These are phyloP conservation scores for Melanophora roralis DNA, from an alignment of 2,888 invertebrate genomes.

Conservation along the genomic window DNA sequence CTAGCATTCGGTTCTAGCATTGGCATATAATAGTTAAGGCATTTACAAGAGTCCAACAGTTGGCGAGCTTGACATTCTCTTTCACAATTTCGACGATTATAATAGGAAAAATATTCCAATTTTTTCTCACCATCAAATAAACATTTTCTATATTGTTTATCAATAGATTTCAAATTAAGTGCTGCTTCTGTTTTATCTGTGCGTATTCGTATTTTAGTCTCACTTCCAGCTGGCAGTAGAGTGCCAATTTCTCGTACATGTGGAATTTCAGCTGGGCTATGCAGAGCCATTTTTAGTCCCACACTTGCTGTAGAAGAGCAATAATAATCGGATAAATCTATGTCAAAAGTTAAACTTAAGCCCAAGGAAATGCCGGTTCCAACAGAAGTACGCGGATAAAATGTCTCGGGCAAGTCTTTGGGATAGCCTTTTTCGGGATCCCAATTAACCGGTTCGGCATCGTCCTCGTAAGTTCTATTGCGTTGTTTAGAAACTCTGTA, in stretches of 20 bases:
- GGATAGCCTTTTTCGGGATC: conserved; percentile 84
- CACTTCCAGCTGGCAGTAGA: conserved; percentile 61
- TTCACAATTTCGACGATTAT: conserved; percentile 85
- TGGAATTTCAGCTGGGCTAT: conserved; percentile 64
- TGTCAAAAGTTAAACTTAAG: conserved; percentile 82
- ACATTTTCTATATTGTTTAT: conserved; percentile 79
- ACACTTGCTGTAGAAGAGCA: conserved; percentile 84
- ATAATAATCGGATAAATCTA: conserved; percentile 84
- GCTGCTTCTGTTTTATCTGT: conserved; percentile 60
- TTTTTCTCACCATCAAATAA: conserved; percentile 83
- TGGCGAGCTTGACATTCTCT: conserved; percentile 86
- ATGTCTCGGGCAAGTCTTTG: conserved; percentile 78
- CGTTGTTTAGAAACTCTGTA: conserved; percentile 23
- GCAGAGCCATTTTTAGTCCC: conserved; percentile 67
- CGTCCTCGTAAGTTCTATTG: conserved; percentile 22
- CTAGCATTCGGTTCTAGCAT: conserved; percentile 81
- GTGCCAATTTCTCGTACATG: conserved; percentile 64
- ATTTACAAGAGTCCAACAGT: conserved; percentile 74
- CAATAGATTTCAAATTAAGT: conserved; percentile 57
- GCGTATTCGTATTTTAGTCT: conserved; percentile 64
- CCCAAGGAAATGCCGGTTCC: conserved; percentile 84
- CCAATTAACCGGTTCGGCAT: conserved; percentile 80
- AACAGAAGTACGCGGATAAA: conserved; percentile 78
- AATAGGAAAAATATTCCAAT: conserved; percentile 82
- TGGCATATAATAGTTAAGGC: conserved; percentile 68